Evolutionary conservation across 2,113 vertebrate species (phyloP), one percentile per base, ranked within the genome.

Genomic region (Crotalus tigris): DNA sequence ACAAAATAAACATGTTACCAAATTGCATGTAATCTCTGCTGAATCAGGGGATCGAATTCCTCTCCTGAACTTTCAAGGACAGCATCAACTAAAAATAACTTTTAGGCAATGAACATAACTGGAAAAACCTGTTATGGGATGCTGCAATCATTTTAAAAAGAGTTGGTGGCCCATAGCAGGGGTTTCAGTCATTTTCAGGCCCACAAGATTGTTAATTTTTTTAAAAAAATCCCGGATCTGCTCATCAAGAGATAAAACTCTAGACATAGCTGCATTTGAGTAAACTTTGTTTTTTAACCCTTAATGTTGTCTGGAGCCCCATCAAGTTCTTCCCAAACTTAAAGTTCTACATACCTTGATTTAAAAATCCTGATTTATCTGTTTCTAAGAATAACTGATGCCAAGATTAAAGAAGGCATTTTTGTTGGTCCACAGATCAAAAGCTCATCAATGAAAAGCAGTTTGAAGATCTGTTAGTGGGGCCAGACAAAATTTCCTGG

Each of bases 1-100:
- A 92, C 29, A 88, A 26, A 64, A 51, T 69, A 92, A 92, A 92
- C 91, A 92, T 69, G 59, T 69, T 61, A 69, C 86, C 91, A 92
- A 88, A 88, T 88, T 61, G 46, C 91, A 92, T 24, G 11, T 81
- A 69, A 55, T 92, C 49, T 92, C 29, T 89, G 61, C 59, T 92
- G 91, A 92, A 92, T 92, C 91, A 81, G 61, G 85, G 13, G 75
- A 92, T 46, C n/a, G 33, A 88, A 88, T 55, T 61, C 87, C 29
- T 54, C 87, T n/a, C 51, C 88, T 88, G 87, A 92, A 75, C 91
- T 64, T 88, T 75, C n/a, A 88, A 87, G 85, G 85, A n/a, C 58
- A 54, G 59, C 29, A 33, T 49, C 26, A 61, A 12, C 55, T 87
- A 92, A 87, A 87, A 88, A 88, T 69, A 58, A 54, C 19, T 88